These are phyloP conservation scores for Phragmatobia fuliginosa DNA, from an alignment of 2,888 invertebrate genomes.

Conservation along the genomic window DNA sequence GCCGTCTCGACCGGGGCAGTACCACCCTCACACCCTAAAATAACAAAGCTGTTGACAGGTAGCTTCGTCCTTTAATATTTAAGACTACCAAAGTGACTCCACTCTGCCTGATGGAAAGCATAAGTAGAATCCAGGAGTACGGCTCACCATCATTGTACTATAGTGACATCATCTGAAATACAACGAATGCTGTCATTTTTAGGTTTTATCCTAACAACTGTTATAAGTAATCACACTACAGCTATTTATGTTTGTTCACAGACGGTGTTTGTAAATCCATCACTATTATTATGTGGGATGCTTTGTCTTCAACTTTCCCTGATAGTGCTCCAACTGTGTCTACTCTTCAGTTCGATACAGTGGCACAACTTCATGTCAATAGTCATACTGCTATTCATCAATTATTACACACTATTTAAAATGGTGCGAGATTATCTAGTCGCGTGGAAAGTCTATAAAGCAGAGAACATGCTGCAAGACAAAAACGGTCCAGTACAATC, in stretches of 20 bases:
- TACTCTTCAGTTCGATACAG: conserved; percentile 92
- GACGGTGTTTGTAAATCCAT: conserved; percentile 95
- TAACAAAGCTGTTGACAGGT: no score
- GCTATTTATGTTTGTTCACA: conserved; percentile 67
- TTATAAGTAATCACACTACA: background rate
- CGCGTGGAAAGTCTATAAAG: conserved; percentile 93
- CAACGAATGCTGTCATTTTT: no score
- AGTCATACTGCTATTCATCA: conserved; percentile 94
- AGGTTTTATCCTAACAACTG: no score
- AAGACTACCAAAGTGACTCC: no score
- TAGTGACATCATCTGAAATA: no score
- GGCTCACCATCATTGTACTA: no score
- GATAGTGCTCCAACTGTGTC: conserved; percentile 91
- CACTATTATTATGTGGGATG: conserved; percentile 90
- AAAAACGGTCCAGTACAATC: conserved; percentile 70
- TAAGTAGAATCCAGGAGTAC: no score
- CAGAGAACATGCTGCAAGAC: conserved; percentile 90
- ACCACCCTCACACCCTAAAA: no score
- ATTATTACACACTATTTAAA: conserved; percentile 97
- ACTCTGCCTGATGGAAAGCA: no score
- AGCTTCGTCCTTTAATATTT: no score
- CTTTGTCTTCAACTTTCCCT: conserved; percentile 90
- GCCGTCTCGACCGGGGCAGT: no score
- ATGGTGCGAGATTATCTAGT: conserved; percentile 94
- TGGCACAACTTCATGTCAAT: conserved; percentile 97